Evolutionary conservation across 2,888 invertebrate genomes (phyloP).

Genomic region (Lingula anatina): DNA sequence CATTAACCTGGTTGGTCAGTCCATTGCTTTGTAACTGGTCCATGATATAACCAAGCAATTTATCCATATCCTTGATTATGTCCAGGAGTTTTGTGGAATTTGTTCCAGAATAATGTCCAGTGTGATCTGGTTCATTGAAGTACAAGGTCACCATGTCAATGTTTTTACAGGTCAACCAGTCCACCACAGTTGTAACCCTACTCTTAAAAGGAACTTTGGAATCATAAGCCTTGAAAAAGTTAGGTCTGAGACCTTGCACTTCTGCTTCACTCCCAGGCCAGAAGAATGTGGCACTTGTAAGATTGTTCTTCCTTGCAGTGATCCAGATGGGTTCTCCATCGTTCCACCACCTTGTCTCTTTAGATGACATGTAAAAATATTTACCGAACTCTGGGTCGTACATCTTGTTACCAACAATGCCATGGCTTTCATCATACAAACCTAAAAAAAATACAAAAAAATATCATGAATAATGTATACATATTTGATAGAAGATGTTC

Average conservation of each 20-base stretch:
- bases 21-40: background rate
- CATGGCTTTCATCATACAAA: constrained; percentile 63
- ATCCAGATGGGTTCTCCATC: constrained; percentile 39
- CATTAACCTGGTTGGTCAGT: constrained; percentile 21
- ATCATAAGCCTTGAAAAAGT: constrained; percentile 47
- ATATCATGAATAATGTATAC: no score
- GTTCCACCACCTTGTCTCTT: constrained; percentile 37
- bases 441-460: no score
- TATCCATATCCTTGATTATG: constrained; percentile 20
- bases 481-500: no score
- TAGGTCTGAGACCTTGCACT: constrained; percentile 54
- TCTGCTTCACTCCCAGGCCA: constrained; percentile 63
- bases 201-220: constrained; percentile 54
- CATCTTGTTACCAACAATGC: constrained; percentile 63
- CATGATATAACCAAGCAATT: constrained; percentile 18
- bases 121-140: constrained; percentile 32
- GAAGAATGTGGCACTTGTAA: constrained; percentile 56
- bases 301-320: constrained; percentile 56
- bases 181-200: constrained; percentile 59
- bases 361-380: no score
- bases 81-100: constrained; percentile 14
- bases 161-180: constrained; percentile 28
- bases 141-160: constrained; percentile 27
- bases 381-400: constrained; percentile 56
- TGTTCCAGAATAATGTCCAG: constrained; percentile 33